Conservation (phyloP, 2,113 vertebrate genomes). For the Apodemus speciosus region DNA sequence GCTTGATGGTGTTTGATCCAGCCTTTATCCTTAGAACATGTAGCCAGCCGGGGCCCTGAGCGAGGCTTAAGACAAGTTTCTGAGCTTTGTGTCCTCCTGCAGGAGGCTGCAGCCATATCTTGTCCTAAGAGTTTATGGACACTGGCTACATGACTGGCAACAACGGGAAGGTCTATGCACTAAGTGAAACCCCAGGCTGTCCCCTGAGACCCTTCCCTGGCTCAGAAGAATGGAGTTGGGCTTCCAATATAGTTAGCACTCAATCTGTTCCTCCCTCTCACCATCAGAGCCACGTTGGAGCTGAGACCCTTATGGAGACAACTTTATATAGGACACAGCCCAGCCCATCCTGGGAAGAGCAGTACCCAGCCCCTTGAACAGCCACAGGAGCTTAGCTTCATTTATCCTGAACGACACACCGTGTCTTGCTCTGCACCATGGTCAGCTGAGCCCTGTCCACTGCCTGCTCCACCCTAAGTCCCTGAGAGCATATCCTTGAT, state of each 20-base stretch:
- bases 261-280: neutral
- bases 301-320: neutral
- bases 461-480: neutral
- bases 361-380: neutral
- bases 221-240: neutral
- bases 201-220: neutral
- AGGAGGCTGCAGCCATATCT: rapidly evolving
- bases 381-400: neutral
- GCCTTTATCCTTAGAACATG: neutral
- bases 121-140: neutral
- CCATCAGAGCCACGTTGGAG: neutral
- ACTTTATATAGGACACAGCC: neutral
- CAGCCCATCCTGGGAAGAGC: neutral
- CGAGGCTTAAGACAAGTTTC: neutral
- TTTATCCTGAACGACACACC: neutral
- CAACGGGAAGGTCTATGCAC: neutral
- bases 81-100: neutral
- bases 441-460: neutral
- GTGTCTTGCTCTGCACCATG: neutral
- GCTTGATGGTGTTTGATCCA: neutral
- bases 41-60: neutral
- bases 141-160: neutral
- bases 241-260: neutral
- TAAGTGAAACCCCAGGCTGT: neutral
- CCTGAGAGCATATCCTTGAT: neutral